phyloP scores from a whole-genome alignment of 2,113 vertebrate genomes.

The Lota lota region DNA sequence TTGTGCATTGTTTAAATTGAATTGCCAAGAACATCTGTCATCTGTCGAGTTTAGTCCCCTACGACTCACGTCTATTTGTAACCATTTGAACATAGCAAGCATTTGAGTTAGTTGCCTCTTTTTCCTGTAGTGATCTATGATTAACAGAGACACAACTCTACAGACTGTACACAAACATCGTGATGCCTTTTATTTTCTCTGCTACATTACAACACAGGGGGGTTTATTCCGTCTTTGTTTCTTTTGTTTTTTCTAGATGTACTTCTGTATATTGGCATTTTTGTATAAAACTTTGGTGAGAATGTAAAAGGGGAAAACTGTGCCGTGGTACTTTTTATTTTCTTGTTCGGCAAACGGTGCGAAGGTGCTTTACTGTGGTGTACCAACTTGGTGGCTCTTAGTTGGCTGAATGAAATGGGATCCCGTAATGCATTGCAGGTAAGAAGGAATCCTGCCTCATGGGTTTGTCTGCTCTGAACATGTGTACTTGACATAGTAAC shows the following conservation, averaged over 20 bases:
- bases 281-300: slow-evolving; percentile 72
- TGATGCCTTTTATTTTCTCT: slow-evolving; percentile 60
- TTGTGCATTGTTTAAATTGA: slow-evolving; percentile 24
- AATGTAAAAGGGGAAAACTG: slow-evolving; percentile 63
- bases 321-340: slow-evolving; percentile 71
- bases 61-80: too few species aligned
- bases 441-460: too few species aligned
- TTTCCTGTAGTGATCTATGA: slow-evolving; percentile 33
- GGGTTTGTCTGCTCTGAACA: not conserved
- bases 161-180: slow-evolving; percentile 27
- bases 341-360: slow-evolving; percentile 66
- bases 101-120: slow-evolving; percentile 12
- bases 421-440: slow-evolving; percentile 25
- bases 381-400: slow-evolving; percentile 62
- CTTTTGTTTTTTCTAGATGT: slow-evolving; percentile 62
- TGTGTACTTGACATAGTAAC: slow-evolving; percentile 68
- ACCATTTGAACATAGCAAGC: too few species aligned
- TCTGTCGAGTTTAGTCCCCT: too few species aligned
- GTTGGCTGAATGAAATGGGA: slow-evolving; percentile 51
- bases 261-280: slow-evolving; percentile 71
- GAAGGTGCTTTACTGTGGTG: slow-evolving; percentile 73
- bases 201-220: slow-evolving; percentile 36
- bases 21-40: not conserved
- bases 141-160: slow-evolving; percentile 18
- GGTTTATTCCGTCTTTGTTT: slow-evolving; percentile 39